phyloP scores from a whole-genome alignment of 2,113 vertebrate species.

The Anolis sagrei region DNA sequence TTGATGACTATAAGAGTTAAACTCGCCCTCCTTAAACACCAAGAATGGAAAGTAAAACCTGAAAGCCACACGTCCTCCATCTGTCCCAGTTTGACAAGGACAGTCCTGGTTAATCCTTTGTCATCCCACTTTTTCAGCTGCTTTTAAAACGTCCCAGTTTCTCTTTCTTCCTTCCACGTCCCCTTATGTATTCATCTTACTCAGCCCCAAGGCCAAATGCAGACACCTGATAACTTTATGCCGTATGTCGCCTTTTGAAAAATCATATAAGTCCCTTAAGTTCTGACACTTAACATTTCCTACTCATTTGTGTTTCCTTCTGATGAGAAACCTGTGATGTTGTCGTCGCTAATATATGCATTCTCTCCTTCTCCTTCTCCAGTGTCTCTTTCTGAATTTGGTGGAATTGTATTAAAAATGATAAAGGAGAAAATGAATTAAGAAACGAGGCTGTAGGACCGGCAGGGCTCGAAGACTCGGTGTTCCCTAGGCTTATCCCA shows the following conservation, averaged over 20 bases:
- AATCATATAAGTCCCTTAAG: not conserved
- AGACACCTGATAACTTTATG: not conserved
- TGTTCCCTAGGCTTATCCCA: slow-evolving; percentile 51
- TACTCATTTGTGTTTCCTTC: not conserved
- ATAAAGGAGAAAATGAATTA: slow-evolving; percentile 49
- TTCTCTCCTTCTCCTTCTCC: no score
- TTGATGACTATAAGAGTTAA: not conserved
- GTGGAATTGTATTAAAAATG: slow-evolving; percentile 34
- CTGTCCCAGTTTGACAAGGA: no score
- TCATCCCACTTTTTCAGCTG: no score
- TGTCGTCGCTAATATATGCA: slow-evolving; percentile 34
- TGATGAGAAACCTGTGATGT: not conserved
- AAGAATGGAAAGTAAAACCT: not conserved
- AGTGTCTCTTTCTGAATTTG: slow-evolving; percentile 42
- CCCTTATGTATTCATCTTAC: not conserved
- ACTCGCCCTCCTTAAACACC: not conserved
- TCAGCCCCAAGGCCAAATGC: not conserved
- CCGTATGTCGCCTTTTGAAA: not conserved
- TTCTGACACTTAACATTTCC: not conserved
- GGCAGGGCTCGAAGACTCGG: slow-evolving; percentile 39
- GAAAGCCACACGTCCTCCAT: no score
- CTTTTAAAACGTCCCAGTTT: no score
- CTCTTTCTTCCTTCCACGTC: no score
- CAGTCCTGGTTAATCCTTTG: no score
- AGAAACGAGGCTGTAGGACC: slow-evolving; percentile 42